These are phyloP conservation scores for Nomada goodeniana DNA, from an alignment of 2,888 invertebrate species.

Conservation along the genomic window DNA sequence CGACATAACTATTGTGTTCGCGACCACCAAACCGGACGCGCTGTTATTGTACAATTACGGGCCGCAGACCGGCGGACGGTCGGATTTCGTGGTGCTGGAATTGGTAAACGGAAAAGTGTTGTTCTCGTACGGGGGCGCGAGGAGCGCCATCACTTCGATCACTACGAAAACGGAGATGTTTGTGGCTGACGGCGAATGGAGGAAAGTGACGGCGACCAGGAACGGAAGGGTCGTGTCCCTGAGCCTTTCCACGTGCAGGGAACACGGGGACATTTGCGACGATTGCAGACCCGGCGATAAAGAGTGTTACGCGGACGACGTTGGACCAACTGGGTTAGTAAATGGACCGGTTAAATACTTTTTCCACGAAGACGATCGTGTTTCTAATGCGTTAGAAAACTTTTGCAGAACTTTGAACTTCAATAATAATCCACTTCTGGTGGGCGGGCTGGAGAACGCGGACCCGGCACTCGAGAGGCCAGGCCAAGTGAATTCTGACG, in stretches of 20 bases:
- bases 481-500: conserved; percentile 95
- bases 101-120: conserved; percentile 92
- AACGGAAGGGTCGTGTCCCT: conserved; percentile 95
- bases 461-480: conserved; percentile 95
- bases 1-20: conserved; percentile 95
- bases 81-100: conserved; percentile 97
- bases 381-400: not conserved
- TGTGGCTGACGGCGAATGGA: conserved; percentile 95
- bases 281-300: conserved; percentile 94
- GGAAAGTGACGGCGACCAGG: conserved; percentile 95
- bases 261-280: conserved; percentile 94
- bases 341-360: no score
- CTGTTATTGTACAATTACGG: conserved; percentile 97
- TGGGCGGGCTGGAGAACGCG: conserved; percentile 94
- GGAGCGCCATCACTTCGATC: conserved; percentile 94
- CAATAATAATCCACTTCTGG: conserved; percentile 93
- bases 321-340: conserved; percentile 94
- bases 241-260: conserved; percentile 92
- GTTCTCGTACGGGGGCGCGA: conserved; percentile 95
- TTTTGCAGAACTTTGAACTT: conserved; percentile 92
- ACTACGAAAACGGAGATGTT: conserved; percentile 87
- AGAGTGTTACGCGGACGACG: conserved; percentile 93
- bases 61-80: conserved; percentile 93
- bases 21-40: conserved; percentile 94
- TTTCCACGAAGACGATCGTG: not conserved